Evolutionary conservation across 2,888 invertebrate genomes (phyloP), one percentile per base, ranked within the genome.

Genomic region (Leucoma salicis): DNA sequence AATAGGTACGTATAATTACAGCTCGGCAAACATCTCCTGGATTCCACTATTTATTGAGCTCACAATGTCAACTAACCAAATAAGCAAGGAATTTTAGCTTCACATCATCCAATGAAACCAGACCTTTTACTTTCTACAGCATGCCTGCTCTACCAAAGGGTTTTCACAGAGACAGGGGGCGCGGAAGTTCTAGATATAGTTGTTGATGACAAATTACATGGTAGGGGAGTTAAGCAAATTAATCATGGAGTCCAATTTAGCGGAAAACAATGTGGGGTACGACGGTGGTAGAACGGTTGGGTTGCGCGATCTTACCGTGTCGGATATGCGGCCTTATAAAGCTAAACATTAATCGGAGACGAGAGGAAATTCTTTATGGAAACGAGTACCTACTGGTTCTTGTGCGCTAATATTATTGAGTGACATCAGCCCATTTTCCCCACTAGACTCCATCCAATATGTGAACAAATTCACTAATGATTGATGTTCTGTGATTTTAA

Each of bases 241-340:
- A 85, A 86, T 86, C 86, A 84, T 66, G 51, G 71, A 60, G 71
- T 83, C 84, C 86, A 86, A 86, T 86, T 86, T 84, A 76, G 74
- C 69, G 82, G 83, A 83, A 81, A 83, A 86, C 86, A 86, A 84
- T 82, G 84, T 70, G 71, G 78, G 70, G 71, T 64, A 57, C 31
- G 28, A 39, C 14, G 27, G 25, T 45, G 35, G 24, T 55, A 74
- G 73, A 67, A 67, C 75, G 70, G 69, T 70, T 51, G 74, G 74
- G 72, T 73, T 78, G 66, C 68, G 74, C 72, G 70, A 69, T 70
- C 70, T 66, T 53, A 45, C 54, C 61, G 47, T 53, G 50, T 60
- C 53, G 50, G 52, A 50, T 46, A 49, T 43, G 48, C 39, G 34
- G 53, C 21, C 8, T 4, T 21, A 21, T 16, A 3, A 16, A n/a